phyloP scores from a whole-genome alignment of 1,140 invertebrate species.

The Calliphora vicina region DNA sequence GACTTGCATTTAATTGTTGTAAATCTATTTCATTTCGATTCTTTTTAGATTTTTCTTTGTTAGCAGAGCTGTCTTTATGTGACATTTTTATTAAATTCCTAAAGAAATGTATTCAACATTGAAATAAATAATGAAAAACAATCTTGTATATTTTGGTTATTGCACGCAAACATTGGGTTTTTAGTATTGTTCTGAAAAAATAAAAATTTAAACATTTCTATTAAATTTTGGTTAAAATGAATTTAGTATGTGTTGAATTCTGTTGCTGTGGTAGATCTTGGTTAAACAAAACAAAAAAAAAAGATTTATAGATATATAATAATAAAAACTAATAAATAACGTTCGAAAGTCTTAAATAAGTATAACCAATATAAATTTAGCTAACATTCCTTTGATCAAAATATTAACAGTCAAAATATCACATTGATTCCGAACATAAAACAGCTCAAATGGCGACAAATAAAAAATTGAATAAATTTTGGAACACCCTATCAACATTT shows the following conservation, averaged over 20 bases:
- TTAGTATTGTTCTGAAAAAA: not conserved
- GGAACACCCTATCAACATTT: too few species aligned
- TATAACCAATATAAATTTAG: too few species aligned
- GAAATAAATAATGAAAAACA: not conserved
- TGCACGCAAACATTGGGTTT: not conserved
- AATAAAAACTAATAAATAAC: too few species aligned
- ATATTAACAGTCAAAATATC: too few species aligned
- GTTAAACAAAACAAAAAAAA: not conserved
- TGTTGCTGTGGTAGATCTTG: not conserved
- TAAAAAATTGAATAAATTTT: too few species aligned
- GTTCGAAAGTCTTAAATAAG: too few species aligned
- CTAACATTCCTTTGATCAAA: too few species aligned
- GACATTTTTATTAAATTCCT: constrained; percentile 11
- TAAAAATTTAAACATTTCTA: not conserved
- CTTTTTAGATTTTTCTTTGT: not conserved
- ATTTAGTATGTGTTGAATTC: not conserved
- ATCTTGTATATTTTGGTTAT: not conserved
- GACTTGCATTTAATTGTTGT: not conserved
- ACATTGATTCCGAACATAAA: too few species aligned
- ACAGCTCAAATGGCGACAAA: too few species aligned
- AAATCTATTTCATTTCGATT: not conserved
- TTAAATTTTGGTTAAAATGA: not conserved
- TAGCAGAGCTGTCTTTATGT: not conserved
- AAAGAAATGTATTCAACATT: not conserved
- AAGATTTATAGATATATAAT: too few species aligned